Evolutionary conservation across 2,797 vertebrate species (phyloP).

Genomic region (Melanotaenia trifasciata): DNA sequence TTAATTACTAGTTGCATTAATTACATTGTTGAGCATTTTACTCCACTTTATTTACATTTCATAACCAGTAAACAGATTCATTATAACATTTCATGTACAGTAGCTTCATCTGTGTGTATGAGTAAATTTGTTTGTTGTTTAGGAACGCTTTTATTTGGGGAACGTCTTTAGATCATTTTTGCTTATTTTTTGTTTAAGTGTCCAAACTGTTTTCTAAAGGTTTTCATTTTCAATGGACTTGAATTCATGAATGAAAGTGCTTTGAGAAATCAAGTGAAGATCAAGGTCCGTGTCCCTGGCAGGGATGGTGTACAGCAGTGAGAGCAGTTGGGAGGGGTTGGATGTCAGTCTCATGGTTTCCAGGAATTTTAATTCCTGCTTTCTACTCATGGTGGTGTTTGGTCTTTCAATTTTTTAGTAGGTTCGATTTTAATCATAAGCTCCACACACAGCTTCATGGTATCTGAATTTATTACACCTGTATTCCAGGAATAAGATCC

Average conservation of each 20-base stretch:
- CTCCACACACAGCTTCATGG: constrained; percentile 34
- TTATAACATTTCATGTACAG: neutral
- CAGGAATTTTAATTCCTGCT: constrained; percentile 53
- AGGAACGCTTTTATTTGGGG: neutral
- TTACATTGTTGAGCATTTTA: neutral
- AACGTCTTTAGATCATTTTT: neutral
- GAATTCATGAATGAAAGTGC: constrained; percentile 71
- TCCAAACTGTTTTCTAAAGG: neutral
- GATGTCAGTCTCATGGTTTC: constrained; percentile 51
- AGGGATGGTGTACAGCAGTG: constrained; percentile 14
- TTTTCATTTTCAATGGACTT: constrained; percentile 55
- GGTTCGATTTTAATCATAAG: constrained; percentile 63
- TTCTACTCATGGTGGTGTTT: constrained; percentile 36
- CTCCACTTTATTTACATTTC: neutral
- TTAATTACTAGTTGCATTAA: neutral
- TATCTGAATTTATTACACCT: constrained; percentile 44
- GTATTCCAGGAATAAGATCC: constrained; percentile 34
- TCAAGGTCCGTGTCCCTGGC: constrained; percentile 23
- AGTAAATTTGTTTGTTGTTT: neutral
- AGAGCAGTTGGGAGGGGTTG: constrained; percentile 5
- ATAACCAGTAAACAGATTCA: neutral
- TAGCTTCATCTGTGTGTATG: neutral
- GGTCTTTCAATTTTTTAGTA: constrained; percentile 39
- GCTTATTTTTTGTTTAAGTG: neutral
- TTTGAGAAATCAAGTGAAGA: constrained; percentile 29